Conservation (phyloP, 2,888 invertebrate genomes). For the Tinea trinotella region DNA sequence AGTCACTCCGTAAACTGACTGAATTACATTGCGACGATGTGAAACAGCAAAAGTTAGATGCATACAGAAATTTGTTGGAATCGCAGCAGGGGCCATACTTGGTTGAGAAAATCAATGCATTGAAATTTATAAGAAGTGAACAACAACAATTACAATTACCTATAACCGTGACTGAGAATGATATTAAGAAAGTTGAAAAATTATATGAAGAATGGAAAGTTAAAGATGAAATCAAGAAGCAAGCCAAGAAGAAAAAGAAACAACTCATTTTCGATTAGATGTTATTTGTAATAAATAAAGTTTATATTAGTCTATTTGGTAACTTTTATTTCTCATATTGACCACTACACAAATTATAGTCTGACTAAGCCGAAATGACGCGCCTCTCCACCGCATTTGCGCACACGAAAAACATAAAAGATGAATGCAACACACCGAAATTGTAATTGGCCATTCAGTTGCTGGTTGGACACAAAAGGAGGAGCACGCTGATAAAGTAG, state of each 20-base stretch:
- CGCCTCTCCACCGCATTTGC: too few relatives aligned
- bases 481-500: too few relatives aligned
- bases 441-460: too few relatives aligned
- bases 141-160: conserved; percentile 77
- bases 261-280: conserved; percentile 39
- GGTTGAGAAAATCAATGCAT: conserved; percentile 78
- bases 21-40: conserved; percentile 80
- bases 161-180: conserved; percentile 77
- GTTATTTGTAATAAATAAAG: conserved; percentile 12
- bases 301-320: background rate
- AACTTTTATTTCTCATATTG: too few relatives aligned
- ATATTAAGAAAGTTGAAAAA: conserved; percentile 74
- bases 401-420: too few relatives aligned
- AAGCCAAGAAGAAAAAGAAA: conserved; percentile 51
- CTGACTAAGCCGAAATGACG: too few relatives aligned
- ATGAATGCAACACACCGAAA: too few relatives aligned
- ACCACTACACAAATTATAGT: too few relatives aligned
- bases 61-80: conserved; percentile 77
- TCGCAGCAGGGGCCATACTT: conserved; percentile 81
- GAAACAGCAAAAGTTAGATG: conserved; percentile 74
- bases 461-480: too few relatives aligned
- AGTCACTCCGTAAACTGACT: conserved; percentile 80
- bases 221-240: conserved; percentile 49
- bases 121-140: conserved; percentile 82
- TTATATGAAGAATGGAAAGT: conserved; percentile 66